These are phyloP conservation scores for Pteruthius melanotis DNA, from an alignment of 2,113 vertebrate species.

Conservation along the genomic window DNA sequence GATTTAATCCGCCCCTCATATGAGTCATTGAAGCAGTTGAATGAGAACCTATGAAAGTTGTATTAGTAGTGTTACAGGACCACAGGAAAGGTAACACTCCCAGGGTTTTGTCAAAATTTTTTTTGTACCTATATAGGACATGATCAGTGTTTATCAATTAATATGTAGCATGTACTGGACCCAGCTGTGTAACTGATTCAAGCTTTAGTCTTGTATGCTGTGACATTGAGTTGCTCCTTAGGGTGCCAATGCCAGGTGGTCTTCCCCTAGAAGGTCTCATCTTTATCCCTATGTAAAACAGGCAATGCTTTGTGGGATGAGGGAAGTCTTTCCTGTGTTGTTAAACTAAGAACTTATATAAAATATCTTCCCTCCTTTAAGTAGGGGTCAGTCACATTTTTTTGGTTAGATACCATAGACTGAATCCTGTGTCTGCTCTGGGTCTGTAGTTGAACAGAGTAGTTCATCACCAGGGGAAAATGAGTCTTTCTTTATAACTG, in stretches of 20 bases:
- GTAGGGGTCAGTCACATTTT: background rate
- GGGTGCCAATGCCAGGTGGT: background rate
- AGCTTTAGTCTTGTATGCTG: background rate
- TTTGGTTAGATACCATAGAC: background rate
- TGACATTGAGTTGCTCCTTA: background rate
- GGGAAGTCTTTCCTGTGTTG: background rate
- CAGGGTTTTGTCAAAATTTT: background rate
- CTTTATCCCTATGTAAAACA: background rate
- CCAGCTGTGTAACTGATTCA: background rate
- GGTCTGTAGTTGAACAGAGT: background rate
- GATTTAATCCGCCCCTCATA: background rate
- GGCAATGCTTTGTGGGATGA: background rate
- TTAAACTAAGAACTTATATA: background rate
- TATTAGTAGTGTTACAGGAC: background rate
- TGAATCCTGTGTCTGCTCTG: background rate
- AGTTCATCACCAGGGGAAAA: background rate
- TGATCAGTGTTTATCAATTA: background rate
- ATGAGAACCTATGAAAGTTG: background rate
- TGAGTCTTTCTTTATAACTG: background rate
- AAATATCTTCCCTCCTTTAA: background rate
- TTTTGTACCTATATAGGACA: background rate
- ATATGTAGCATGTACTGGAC: background rate
- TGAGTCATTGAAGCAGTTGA: background rate
- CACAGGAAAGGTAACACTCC: background rate
- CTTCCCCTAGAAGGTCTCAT: background rate